Base-by-base conservation (phyloP, 1,140 invertebrate genomes). In the Cydia pomonella region DNA sequence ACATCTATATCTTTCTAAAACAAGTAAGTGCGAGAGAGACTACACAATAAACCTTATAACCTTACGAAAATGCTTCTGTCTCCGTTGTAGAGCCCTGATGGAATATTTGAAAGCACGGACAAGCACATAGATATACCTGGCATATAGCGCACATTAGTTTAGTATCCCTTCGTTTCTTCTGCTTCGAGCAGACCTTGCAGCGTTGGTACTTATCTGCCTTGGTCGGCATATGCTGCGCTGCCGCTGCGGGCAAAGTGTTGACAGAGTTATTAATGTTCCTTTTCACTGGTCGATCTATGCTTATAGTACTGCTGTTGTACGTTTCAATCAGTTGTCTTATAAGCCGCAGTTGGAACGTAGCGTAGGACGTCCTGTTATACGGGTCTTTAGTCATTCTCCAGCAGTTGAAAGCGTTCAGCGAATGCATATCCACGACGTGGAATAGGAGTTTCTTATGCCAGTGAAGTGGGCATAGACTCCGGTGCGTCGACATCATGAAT, bases 401-500 rank as follows among this genome's bases (percentile, higher is more conserved):
- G 23, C 64, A 69, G 27, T 69, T 69, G 4, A 69, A 69, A 16
- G 64, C 64, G 16, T 69, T 69, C 29, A 69, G 16, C 4, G 29
- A 69, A 69, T 69, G 64, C 64, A 69, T 69, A n/a, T 69, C 64
- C 29, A 69, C 64, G 4, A 69, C 18, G 33, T 69, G 64, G 9
- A 69, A 69, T 3, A 69, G 3, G 0, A 69, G 29, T 18, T 69
- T 69, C n/a, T 69, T 69, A 23, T 69, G 64, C 64, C 64, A 69
- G 64, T 69, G 64, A 0, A 69, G 7, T 18, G 64, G 64, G 27
- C 27, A 33, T 10, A 69, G 7, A 33, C 64, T 69, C 13, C 64
- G 64, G 64, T 33, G 27, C n/a, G 64, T 33, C n/a, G 64, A 69
- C 64, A 69, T 69, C 64, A 69, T 69, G 33, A 33, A 69, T 33